Conservation (phyloP, 2,797 vertebrate genomes). For the Tragopan temminckii region DNA sequence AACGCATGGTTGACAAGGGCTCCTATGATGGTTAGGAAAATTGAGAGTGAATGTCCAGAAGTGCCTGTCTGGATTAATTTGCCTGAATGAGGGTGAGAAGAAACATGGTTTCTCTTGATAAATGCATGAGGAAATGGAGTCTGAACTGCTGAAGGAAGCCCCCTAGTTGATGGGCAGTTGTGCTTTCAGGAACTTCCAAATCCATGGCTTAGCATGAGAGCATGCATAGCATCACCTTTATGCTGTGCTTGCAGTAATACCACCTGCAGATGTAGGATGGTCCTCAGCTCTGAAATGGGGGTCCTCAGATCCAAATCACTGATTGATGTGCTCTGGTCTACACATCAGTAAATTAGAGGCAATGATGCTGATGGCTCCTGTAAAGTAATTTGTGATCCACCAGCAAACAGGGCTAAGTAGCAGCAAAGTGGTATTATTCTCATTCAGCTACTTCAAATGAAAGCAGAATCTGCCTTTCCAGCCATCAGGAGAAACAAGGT, state of each 20-base stretch:
- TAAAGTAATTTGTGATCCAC: background rate
- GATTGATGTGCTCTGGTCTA: background rate
- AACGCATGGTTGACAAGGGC: background rate
- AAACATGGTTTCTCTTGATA: background rate
- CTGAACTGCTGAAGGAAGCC: background rate
- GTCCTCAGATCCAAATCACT: background rate
- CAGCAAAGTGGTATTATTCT: background rate
- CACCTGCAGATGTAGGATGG: background rate
- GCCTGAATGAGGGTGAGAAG: background rate
- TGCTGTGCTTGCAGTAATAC: rapidly evolving
- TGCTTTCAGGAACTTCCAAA: background rate
- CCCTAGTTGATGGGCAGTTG: background rate
- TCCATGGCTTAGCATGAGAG: background rate
- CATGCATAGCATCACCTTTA: background rate
- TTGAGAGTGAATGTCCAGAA: background rate
- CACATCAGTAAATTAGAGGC: background rate
- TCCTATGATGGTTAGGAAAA: background rate
- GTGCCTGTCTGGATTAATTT: background rate
- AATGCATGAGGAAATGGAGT: background rate
- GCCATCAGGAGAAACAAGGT: background rate
- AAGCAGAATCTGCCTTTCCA: conserved; percentile 1
- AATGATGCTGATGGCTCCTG: background rate
- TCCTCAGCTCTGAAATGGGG: background rate
- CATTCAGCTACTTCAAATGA: conserved; percentile 17
- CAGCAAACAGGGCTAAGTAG: background rate